Conservation (phyloP, 2,113 vertebrate species). For the Aegotheles bennettii region DNA sequence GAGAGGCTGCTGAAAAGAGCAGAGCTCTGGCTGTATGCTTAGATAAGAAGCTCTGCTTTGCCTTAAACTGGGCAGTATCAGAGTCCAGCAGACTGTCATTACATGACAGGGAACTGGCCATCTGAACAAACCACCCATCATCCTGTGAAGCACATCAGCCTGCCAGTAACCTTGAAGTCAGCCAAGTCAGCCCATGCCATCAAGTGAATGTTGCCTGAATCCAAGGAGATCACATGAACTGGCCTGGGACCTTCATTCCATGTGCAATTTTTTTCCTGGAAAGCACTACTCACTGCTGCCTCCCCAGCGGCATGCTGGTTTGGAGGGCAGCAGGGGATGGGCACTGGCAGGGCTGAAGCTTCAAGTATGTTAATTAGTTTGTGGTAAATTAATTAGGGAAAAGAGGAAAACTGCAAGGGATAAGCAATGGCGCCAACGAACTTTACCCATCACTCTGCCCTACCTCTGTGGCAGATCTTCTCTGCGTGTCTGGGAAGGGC, state of each 20-base stretch:
- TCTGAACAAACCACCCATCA: not conserved
- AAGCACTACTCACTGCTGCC: not conserved
- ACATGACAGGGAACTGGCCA: rapidly evolving
- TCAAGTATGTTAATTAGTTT: not conserved
- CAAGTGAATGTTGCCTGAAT: not conserved
- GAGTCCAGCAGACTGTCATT: not conserved
- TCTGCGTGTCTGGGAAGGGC: not conserved
- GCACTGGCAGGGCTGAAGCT: not conserved
- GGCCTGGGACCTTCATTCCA: not conserved
- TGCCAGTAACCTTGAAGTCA: not conserved
- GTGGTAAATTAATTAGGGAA: not conserved
- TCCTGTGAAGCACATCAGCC: not conserved
- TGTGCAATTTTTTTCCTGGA: not conserved
- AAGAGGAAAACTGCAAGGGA: not conserved
- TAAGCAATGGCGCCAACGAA: rapidly evolving
- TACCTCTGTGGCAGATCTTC: not conserved
- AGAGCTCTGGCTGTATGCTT: not conserved
- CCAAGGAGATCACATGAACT: not conserved
- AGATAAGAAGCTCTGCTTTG: not conserved
- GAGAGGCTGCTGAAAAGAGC: not conserved
- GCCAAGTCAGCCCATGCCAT: not conserved
- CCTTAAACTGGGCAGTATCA: not conserved
- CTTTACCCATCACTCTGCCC: not conserved
- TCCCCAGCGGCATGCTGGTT: not conserved
- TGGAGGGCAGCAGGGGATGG: not conserved